These are phyloP conservation scores for Rhipidura dahli DNA, from an alignment of 2,113 vertebrate species.

Conservation along the genomic window DNA sequence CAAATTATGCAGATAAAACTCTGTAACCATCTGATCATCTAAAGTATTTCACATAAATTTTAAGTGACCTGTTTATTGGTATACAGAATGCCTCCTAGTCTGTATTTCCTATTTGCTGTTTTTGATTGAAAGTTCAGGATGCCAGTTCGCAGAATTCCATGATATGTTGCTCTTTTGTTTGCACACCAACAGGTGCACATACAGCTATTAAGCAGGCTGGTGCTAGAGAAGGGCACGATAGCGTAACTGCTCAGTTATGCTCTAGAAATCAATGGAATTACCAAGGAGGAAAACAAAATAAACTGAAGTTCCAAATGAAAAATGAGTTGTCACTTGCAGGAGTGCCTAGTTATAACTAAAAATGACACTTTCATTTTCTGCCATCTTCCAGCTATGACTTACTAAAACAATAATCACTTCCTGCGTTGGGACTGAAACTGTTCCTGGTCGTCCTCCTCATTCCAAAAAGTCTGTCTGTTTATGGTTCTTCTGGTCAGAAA, in stretches of 20 bases:
- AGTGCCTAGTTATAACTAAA: background rate
- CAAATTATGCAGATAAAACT: constrained; percentile 36
- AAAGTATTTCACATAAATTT: background rate
- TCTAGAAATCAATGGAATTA: constrained; percentile 35
- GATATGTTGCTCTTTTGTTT: constrained; percentile 12
- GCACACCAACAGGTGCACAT: constrained; percentile 21
- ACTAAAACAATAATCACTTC: constrained; percentile 34
- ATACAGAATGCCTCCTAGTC: background rate
- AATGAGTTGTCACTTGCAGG: background rate
- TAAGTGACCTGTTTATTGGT: constrained; percentile 13
- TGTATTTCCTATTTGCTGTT: background rate
- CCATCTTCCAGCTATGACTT: constrained; percentile 5
- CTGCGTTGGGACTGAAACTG: background rate
- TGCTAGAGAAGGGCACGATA: constrained; percentile 28
- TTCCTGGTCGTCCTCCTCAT: background rate
- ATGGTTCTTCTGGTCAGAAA: background rate
- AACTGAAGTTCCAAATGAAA: background rate
- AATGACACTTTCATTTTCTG: background rate
- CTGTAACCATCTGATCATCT: constrained; percentile 25
- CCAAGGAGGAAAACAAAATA: constrained; percentile 1
- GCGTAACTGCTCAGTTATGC: constrained; percentile 24
- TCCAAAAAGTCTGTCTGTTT: background rate
- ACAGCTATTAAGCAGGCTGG: constrained; percentile 41
- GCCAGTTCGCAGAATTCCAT: background rate
- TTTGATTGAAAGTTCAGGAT: constrained; percentile 6